Evolutionary conservation across 2,113 vertebrate species (phyloP), one percentile per base, ranked within the genome.

Genomic region (Struthidea cinerea): DNA sequence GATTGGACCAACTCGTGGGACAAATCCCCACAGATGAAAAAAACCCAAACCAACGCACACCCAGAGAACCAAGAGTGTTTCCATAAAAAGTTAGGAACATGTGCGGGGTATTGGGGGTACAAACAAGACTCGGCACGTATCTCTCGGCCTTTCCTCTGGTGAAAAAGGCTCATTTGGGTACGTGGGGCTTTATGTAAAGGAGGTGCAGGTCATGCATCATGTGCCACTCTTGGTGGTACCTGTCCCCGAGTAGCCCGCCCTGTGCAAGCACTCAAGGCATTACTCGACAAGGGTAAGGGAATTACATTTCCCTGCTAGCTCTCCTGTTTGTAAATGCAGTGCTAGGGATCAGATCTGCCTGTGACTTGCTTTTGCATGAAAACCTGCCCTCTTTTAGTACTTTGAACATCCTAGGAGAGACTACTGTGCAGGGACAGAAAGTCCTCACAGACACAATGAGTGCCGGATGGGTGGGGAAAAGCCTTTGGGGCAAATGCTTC

Each of bases 21-120:
- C 41, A 35, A 88, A 84, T 94, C 88, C 77, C 90, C 39, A 75
- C 44, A 75, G 86, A 95, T 80, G 86, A 91, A 73, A 77, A 84
- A 84, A 63, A 26, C 42, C 41, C 55, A 75, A 86, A 71, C 18
- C 78, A 61, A 74, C 1, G 13, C 69, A 78, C 44, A 89, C 35
- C 57, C 68, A 80, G 32, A 80, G 77, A 93, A 77, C 47, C 35
- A 47, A 74, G 61, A 49, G 59, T 14, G 35, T 57, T 95, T 96
- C 90, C 80, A 65, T 63, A 95, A 97, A 96, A 97, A 94, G 90
- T 69, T 69, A 88, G 35, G 61, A 88, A 88, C 68, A 68, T 39
- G 49, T 13, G 24, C 3, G 0, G 71, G 46, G 46, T 67, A 90
- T 70, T 88, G 55, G 37, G 81, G 50, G 57, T 75, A 95, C 61